Conservation (phyloP, 2,797 vertebrate genomes). For the Peromyscus melanophrys region DNA sequence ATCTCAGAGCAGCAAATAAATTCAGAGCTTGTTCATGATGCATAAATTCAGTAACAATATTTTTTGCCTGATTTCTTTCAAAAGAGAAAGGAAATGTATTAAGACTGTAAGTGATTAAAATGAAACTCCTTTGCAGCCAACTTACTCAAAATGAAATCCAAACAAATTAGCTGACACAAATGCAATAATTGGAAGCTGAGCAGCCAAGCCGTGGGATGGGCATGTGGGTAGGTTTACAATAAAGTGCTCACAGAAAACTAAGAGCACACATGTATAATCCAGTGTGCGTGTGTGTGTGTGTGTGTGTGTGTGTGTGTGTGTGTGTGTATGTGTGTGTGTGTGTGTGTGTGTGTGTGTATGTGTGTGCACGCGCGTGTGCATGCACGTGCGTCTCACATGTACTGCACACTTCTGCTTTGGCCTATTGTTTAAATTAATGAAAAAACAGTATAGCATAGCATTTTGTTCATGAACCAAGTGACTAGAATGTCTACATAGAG, state of each 20-base stretch:
- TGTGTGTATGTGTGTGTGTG: neutral
- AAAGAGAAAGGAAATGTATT: conserved; percentile 39
- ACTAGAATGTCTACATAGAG: neutral
- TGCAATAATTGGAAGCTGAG: neutral
- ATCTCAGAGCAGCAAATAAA: conserved; percentile 61
- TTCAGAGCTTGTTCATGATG: conserved; percentile 34
- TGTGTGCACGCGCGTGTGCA: too few relatives aligned
- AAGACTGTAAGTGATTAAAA: conserved; percentile 56
- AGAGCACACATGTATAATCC: neutral
- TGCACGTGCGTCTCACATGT: neutral
- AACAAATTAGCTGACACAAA: conserved; percentile 45
- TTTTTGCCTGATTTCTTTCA: conserved; percentile 43
- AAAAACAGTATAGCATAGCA: neutral
- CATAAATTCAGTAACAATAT: conserved; percentile 63
- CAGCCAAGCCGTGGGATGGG: neutral
- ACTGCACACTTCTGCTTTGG: neutral
- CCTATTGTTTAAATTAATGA: conserved; percentile 9
- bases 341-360: neutral
- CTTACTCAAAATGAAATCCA: conserved; percentile 53
- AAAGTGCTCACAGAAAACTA: neutral
- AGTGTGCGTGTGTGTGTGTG: neutral
- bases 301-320: neutral
- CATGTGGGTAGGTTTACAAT: neutral
- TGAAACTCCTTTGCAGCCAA: conserved; percentile 34
- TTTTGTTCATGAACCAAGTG: neutral